phyloP scores from a whole-genome alignment of 2,888 invertebrate genomes.

The Perizoma affinitatum region DNA sequence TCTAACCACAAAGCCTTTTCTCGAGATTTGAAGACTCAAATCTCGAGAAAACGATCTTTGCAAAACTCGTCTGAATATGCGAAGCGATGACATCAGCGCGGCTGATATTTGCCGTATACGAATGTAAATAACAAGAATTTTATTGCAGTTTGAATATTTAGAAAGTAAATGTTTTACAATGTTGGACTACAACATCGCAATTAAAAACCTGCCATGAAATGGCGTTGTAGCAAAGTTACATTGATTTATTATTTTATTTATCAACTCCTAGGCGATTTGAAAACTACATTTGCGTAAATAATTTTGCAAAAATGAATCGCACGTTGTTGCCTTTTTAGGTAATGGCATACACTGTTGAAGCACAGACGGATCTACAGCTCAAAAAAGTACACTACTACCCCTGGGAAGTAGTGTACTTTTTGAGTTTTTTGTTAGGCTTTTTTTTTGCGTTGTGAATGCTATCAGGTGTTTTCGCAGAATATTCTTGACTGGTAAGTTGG shows the following conservation, averaged over 20 bases:
- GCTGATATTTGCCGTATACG: constrained; percentile 9
- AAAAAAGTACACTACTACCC: too few relatives aligned
- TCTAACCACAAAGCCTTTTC: constrained; percentile 27
- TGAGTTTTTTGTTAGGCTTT: too few relatives aligned
- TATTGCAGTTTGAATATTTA: constrained; percentile 20
- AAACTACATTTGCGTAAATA: too few relatives aligned
- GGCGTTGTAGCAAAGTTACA: not conserved
- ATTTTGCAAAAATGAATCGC: too few relatives aligned
- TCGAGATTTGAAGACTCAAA: constrained; percentile 2
- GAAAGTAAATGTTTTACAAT: constrained; percentile 21
- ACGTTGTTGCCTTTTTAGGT: too few relatives aligned
- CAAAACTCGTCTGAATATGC: constrained; percentile 21
- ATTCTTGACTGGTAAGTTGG: too few relatives aligned
- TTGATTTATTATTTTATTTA: not conserved
- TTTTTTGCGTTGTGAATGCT: too few relatives aligned
- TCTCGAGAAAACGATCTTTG: constrained; percentile 10
- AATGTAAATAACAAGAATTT: constrained; percentile 11
- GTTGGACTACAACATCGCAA: constrained; percentile 14
- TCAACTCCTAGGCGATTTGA: too few relatives aligned
- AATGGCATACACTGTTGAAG: too few relatives aligned
- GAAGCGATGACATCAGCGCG: constrained; percentile 50
- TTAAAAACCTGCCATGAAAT: constrained; percentile 3
- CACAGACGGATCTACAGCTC: too few relatives aligned
- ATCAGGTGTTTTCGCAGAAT: too few relatives aligned
- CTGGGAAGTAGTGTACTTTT: too few relatives aligned